Evolutionary conservation across 2,888 invertebrate species (phyloP).

Genomic region (Toxonevra muliebris): DNA sequence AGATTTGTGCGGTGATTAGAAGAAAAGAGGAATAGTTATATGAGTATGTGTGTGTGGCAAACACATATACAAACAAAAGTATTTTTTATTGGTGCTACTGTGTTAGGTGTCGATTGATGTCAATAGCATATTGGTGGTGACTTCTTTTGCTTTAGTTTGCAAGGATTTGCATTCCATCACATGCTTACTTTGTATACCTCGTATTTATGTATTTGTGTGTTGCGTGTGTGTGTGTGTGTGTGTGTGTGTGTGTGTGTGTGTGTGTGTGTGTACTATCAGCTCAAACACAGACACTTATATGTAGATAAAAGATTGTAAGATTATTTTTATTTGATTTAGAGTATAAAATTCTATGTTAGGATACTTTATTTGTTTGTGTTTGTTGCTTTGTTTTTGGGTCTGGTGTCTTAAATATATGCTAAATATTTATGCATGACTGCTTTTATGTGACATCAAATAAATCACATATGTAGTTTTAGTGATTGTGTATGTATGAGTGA

Average conservation of each 20-base stretch:
- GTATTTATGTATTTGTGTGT: neutral
- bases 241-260: neutral
- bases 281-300: neutral
- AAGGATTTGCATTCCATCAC: no score
- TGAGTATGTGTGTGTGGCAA: no score
- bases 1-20: no score
- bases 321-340: neutral
- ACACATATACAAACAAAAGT: no score
- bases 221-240: neutral
- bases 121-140: no score
- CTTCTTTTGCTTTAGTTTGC: no score
- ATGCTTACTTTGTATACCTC: no score
- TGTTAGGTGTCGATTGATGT: no score
- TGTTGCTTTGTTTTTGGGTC: neutral
- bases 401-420: constrained; percentile 17
- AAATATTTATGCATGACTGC: constrained; percentile 39
- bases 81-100: no score
- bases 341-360: neutral
- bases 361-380: neutral
- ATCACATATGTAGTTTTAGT: constrained; percentile 35
- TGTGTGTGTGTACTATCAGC: no score
- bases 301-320: neutral
- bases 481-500: constrained; percentile 1
- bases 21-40: no score
- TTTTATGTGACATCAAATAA: constrained; percentile 41